Evolutionary conservation across 2,113 vertebrate species (phyloP).

Genomic region (Tinamus guttatus): DNA sequence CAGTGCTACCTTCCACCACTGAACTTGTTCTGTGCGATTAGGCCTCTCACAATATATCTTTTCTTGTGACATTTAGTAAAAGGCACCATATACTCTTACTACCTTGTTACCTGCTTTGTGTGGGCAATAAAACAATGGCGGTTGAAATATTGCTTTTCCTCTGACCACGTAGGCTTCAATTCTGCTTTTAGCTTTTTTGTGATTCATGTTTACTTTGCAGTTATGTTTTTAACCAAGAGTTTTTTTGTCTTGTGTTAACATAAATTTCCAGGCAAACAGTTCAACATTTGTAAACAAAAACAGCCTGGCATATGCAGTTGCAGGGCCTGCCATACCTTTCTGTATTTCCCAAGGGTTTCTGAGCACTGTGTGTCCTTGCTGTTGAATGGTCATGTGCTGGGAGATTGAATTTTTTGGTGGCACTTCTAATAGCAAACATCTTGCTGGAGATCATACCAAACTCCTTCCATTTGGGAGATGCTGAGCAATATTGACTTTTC

Average conservation of each 20-base stretch:
- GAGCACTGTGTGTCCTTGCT: background rate
- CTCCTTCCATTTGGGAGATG: fast-evolving
- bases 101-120: background rate
- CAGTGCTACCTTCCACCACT: background rate
- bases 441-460: background rate
- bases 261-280: background rate
- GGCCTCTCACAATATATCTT: background rate
- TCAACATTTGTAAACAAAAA: background rate
- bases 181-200: background rate
- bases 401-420: background rate
- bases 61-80: background rate
- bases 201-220: background rate
- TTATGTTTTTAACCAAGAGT: background rate
- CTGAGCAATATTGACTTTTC: background rate
- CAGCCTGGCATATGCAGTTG: background rate
- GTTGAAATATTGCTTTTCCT: background rate
- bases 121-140: background rate
- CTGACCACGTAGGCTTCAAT: background rate
- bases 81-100: background rate
- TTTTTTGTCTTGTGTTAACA: background rate
- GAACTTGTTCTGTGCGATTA: background rate
- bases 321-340: background rate
- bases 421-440: background rate
- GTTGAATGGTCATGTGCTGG: background rate
- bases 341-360: background rate